Conservation (phyloP, 2,888 invertebrate genomes). For the Dermolepida albohirtum region DNA sequence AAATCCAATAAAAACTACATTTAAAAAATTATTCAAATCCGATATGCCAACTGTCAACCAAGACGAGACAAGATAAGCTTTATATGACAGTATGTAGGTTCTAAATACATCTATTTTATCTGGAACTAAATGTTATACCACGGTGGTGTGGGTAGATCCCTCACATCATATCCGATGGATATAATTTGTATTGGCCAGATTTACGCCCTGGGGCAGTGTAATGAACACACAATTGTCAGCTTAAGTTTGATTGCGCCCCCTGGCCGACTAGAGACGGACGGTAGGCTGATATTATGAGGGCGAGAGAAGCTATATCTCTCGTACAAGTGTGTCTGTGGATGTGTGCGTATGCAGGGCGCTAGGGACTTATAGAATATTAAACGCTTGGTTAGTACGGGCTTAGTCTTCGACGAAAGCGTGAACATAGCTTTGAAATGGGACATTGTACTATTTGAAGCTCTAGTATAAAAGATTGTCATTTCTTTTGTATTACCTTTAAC, state of each 20-base stretch:
- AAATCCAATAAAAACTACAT: constrained; percentile 46
- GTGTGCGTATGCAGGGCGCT: constrained; percentile 53
- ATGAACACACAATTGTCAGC: constrained; percentile 59
- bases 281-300: constrained; percentile 19
- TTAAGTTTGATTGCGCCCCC: constrained; percentile 66
- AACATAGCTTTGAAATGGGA: constrained; percentile 43
- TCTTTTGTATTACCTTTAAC: too few species aligned
- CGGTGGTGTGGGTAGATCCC: background rate
- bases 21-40: constrained; percentile 60
- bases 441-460: constrained; percentile 1
- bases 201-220: constrained; percentile 62
- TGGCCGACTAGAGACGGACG: constrained; percentile 47
- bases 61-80: constrained; percentile 52
- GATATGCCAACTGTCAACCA: constrained; percentile 59
- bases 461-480: background rate
- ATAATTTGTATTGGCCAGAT: constrained; percentile 68
- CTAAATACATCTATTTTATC: constrained; percentile 2
- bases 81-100: constrained; percentile 24
- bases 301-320: constrained; percentile 31
- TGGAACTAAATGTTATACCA: constrained; percentile 15
- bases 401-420: constrained; percentile 54
- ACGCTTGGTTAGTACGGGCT: constrained; percentile 61
- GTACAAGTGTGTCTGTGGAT: constrained; percentile 10
- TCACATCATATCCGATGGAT: constrained; percentile 53
- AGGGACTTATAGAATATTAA: constrained; percentile 63